Evolutionary conservation across 2,888 invertebrate species (phyloP).

Genomic region (Drosophila anomelani): DNA sequence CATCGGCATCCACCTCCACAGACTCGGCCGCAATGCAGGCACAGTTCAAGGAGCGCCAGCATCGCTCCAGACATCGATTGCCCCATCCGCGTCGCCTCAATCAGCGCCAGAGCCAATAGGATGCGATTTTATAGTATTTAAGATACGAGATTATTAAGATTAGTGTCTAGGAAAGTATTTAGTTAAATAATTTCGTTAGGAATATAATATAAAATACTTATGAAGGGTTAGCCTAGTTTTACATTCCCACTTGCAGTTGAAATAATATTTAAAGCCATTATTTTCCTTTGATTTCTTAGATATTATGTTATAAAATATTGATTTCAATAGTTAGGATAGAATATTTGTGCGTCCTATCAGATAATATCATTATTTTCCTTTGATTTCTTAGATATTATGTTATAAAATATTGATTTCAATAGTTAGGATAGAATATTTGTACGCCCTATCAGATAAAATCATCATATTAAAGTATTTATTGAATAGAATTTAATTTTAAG

Average conservation of each 20-base stretch:
- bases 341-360: background rate
- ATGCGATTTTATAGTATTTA: background rate
- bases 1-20: constrained; percentile 4
- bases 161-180: background rate
- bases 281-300: background rate
- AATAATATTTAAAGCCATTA: background rate
- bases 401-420: background rate
- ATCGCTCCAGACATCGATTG: constrained; percentile 11
- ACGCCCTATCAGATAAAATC: background rate
- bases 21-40: constrained; percentile 1
- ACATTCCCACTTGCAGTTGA: background rate
- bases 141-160: no score
- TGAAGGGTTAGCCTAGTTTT: background rate
- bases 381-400: background rate
- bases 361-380: background rate
- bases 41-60: constrained; percentile 20
- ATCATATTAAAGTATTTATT: no score
- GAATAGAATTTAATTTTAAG: no score
- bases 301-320: background rate
- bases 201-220: background rate
- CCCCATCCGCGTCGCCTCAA: constrained; percentile 7
- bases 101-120: constrained; percentile 25
- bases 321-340: background rate
- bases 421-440: background rate
- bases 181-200: background rate